phyloP scores from a whole-genome alignment of 2,888 invertebrate species.

The Acleris emargana region DNA sequence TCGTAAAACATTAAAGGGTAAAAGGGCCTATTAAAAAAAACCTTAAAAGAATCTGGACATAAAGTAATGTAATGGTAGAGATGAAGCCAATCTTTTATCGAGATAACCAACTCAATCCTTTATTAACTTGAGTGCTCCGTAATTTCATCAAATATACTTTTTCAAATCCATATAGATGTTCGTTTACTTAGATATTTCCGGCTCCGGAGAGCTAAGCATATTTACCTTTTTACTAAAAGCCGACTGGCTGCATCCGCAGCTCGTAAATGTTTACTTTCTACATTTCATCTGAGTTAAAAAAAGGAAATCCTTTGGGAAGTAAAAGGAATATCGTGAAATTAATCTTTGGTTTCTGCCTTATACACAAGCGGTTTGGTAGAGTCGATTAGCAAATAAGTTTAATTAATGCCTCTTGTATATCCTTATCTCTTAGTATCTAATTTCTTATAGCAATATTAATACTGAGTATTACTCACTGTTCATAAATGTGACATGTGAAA shows the following conservation, averaged over 20 bases:
- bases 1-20: background rate
- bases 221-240: slow-evolving; percentile 40
- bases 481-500: no score
- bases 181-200: slow-evolving; percentile 40
- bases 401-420: no score
- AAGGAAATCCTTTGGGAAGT: background rate
- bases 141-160: slow-evolving; percentile 26
- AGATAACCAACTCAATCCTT: slow-evolving; percentile 19
- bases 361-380: no score
- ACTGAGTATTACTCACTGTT: no score
- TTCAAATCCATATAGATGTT: slow-evolving; percentile 36
- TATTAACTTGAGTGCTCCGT: slow-evolving; percentile 30
- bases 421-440: no score
- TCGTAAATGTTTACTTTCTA: slow-evolving; percentile 30
- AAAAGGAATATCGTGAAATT: background rate
- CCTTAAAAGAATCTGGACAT: slow-evolving; percentile 1
- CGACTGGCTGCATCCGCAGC: slow-evolving; percentile 34
- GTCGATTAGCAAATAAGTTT: no score
- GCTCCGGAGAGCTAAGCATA: slow-evolving; percentile 41
- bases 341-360: no score
- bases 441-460: no score
- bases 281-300: background rate
- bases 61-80: slow-evolving; percentile 2
- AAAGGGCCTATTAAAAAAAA: background rate
- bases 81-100: slow-evolving; percentile 21